phyloP scores from a whole-genome alignment of 2,113 vertebrate genomes.

The Reinhardtius hippoglossoides region DNA sequence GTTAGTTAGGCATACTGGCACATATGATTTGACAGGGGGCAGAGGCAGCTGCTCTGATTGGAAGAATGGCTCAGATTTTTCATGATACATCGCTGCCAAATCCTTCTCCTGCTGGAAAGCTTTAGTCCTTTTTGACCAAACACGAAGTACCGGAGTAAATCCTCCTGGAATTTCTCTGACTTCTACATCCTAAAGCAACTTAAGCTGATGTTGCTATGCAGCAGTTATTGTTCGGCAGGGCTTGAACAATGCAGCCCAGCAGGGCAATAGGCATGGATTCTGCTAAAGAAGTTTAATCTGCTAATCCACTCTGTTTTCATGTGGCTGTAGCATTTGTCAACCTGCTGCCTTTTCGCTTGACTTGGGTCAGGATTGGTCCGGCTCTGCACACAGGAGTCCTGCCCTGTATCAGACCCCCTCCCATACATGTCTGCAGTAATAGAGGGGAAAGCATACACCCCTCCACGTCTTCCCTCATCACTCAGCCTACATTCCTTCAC shows the following conservation, averaged over 20 bases:
- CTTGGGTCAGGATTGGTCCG: constrained; percentile 61
- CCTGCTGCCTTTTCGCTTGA: constrained; percentile 64
- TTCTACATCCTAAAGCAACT: constrained; percentile 44
- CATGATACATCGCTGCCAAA: constrained; percentile 5
- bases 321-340: constrained; percentile 71
- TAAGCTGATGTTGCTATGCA: constrained; percentile 56
- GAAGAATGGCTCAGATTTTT: constrained; percentile 7
- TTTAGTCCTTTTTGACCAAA: constrained; percentile 14
- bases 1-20: constrained; percentile 28
- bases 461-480: constrained; percentile 42
- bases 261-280: constrained; percentile 33
- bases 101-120: background rate
- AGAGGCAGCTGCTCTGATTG: constrained; percentile 27
- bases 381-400: constrained; percentile 48
- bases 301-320: constrained; percentile 76
- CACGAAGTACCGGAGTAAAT: constrained; percentile 26
- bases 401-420: constrained; percentile 46
- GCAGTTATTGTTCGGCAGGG: constrained; percentile 16
- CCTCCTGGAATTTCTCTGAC: constrained; percentile 48
- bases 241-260: constrained; percentile 57
- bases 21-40: constrained; percentile 50
- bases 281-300: constrained; percentile 66
- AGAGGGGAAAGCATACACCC: constrained; percentile 20
- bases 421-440: constrained; percentile 37
- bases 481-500: constrained; percentile 74